A percentile compares a stretch with the other conserved stretches of the same genome.
These are phyloP conservation scores for Arothron firmamentum DNA, from an alignment of 2,113 vertebrate genomes.

Conservation along the genomic window DNA sequence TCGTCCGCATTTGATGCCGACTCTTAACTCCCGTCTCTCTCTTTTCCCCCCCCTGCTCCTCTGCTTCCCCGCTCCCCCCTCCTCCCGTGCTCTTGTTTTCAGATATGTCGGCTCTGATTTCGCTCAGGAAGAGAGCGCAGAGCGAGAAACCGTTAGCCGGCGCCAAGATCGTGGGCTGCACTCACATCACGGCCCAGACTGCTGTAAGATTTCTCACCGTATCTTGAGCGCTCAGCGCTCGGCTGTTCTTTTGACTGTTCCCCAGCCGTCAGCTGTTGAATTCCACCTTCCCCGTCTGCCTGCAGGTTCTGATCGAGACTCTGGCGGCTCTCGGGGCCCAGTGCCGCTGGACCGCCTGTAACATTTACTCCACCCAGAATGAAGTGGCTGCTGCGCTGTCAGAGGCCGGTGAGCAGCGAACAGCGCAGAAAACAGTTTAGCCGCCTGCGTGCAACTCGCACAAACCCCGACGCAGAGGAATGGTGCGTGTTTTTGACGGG, in stretches of 20 bases:
- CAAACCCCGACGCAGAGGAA: neutral
- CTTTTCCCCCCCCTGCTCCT: neutral
- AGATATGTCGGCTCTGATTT: slow-evolving; percentile 98
- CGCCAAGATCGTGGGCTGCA: slow-evolving; percentile 97
- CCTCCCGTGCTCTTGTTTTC: slow-evolving; percentile 37
- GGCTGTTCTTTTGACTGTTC: neutral
- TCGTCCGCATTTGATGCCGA: neutral
- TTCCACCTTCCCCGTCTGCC: neutral
- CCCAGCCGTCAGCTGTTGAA: too few relatives aligned
- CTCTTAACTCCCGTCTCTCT: neutral
- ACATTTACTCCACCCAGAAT: slow-evolving; percentile 98
- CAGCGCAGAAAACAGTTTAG: too few relatives aligned
- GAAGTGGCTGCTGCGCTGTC: slow-evolving; percentile 94
- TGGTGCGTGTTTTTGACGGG: neutral
- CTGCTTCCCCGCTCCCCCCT: slow-evolving; percentile 5
- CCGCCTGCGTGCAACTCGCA: too few relatives aligned
- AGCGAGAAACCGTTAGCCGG: slow-evolving; percentile 97
- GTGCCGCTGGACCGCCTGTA: slow-evolving; percentile 98
- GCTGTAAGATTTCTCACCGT: slow-evolving; percentile 76
- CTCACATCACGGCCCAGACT: slow-evolving; percentile 97
- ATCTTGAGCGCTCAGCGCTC: neutral
- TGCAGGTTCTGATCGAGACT: slow-evolving; percentile 94
- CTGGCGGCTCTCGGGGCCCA: slow-evolving; percentile 93
- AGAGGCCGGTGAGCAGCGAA: slow-evolving; percentile 62
- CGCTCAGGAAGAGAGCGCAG: slow-evolving; percentile 95